Evolutionary conservation across 2,797 vertebrate genomes (phyloP), one percentile per base, ranked within the genome.

Genomic region (Cuculus canorus): DNA sequence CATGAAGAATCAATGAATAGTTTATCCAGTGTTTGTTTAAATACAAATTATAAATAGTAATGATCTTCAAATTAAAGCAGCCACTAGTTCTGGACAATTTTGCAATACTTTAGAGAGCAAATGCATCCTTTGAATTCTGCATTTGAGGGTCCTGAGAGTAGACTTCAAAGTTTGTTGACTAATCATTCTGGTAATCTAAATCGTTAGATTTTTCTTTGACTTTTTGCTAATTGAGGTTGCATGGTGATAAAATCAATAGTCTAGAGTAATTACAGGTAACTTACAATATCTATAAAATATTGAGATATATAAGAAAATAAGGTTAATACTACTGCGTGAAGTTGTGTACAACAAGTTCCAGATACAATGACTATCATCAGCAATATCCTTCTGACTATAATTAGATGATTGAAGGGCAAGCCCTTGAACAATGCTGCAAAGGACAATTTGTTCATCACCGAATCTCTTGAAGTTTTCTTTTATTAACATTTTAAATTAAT

Each of bases 341-440:
- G n/a, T n/a, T 86, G 54, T 53, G 18, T 73, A 76, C 14, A 87
- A n/a, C 75, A 92, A 90, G 48, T 93, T 82, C 93, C 93, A 92
- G 91, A 27, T 32, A 69, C 48, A 17, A 68, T 86, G 47, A 75
- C 83, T 84, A 71, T 94, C 79, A 82, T 92, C 73, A 96, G 54
- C 43, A 76, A 45, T 92, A 94, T 66, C 27, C 32, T 87, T 83
- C 72, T 95, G 65, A 87, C n/a, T 56, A 47, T 93, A 85, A 96
- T 94, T 91, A 96, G 24, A 69, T 84, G 53, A 88, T 37, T 92
- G 71, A 95, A 94, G 91, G 93, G 47, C 57, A 92, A 92, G 35
- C 16, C 66, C 68, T 79, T 91, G 69, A 90, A 56, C 48, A 87
- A 60, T 84, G 52, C 18, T 79, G 35, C 60, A 85, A 65, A 78